These are phyloP conservation scores for Meloidogyne floridensis DNA, from an alignment of 1,140 invertebrate species.

Conservation along the genomic window DNA sequence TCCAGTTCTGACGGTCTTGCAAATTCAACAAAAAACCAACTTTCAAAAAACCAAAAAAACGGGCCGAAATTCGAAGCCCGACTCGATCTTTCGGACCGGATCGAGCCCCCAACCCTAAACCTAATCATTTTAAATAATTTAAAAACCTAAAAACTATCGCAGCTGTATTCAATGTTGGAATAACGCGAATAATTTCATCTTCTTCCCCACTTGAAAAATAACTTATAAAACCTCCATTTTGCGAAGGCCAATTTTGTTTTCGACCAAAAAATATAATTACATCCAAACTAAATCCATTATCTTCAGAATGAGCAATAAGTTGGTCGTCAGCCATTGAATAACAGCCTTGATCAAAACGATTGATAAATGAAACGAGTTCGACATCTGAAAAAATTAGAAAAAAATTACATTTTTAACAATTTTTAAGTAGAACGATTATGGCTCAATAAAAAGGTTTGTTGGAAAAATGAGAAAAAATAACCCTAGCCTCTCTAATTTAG, in stretches of 20 bases:
- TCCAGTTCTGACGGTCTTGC: no score
- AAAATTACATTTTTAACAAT: background rate
- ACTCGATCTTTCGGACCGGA: no score
- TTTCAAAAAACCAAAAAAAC: no score
- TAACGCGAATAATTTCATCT: slow-evolving; percentile 48
- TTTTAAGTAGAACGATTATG: no score
- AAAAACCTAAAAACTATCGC: slow-evolving; percentile 47
- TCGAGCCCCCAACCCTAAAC: no score
- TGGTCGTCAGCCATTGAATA: slow-evolving; percentile 43
- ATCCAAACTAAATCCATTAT: slow-evolving; percentile 52
- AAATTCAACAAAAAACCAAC: no score
- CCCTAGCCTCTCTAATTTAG: no score
- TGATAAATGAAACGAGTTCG: slow-evolving; percentile 39
- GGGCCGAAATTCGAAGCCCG: no score
- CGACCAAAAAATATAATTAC: slow-evolving; percentile 48
- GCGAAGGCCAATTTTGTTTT: slow-evolving; percentile 27
- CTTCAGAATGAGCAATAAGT: slow-evolving; percentile 47
- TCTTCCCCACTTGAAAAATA: slow-evolving; percentile 45
- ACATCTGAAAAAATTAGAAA: slow-evolving; percentile 40
- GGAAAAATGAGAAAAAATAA: no score
- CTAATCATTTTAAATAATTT: background rate
- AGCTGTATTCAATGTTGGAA: slow-evolving; percentile 34
- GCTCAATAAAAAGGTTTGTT: no score
- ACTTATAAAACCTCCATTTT: slow-evolving; percentile 47
- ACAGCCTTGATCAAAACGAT: slow-evolving; percentile 44